A percentile compares a stretch with the other conserved stretches of the same genome.
phyloP scores from a whole-genome alignment of 2,888 invertebrate species.

The Folsomia candida region DNA sequence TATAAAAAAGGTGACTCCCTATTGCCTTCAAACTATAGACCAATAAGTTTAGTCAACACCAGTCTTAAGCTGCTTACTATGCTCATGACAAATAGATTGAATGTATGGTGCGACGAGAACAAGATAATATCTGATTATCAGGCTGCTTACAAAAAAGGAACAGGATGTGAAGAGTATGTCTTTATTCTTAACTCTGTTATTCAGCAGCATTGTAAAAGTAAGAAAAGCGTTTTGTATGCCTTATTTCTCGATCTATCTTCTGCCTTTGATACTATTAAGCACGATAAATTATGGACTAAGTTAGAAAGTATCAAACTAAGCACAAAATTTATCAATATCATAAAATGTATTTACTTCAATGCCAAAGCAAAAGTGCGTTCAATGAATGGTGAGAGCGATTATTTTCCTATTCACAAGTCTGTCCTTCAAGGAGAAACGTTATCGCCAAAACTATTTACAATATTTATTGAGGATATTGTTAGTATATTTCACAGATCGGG shows the following conservation, averaged over 20 bases:
- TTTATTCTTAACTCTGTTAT: slow-evolving; percentile 41
- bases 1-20: slow-evolving; percentile 44
- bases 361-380: slow-evolving; percentile 13
- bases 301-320: slow-evolving; percentile 30
- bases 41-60: slow-evolving; percentile 35
- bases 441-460: slow-evolving; percentile 23
- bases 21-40: slow-evolving; percentile 43
- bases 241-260: slow-evolving; percentile 46
- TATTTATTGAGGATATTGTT: slow-evolving; percentile 27
- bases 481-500: background rate
- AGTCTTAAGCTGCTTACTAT: slow-evolving; percentile 45
- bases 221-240: slow-evolving; percentile 35
- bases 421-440: slow-evolving; percentile 34
- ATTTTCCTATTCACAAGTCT: slow-evolving; percentile 15
- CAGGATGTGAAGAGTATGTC: slow-evolving; percentile 46
- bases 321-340: slow-evolving; percentile 36
- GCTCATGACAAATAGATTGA: slow-evolving; percentile 32
- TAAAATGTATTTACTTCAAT: slow-evolving; percentile 20
- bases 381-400: background rate
- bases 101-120: slow-evolving; percentile 38
- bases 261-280: slow-evolving; percentile 43
- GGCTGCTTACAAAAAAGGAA: slow-evolving; percentile 43
- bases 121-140: slow-evolving; percentile 48
- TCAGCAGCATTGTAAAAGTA: slow-evolving; percentile 20
- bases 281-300: slow-evolving; percentile 40